A percentile compares a stretch with the other conserved stretches of the same genome.
Evolutionary conservation across 2,113 vertebrate species (phyloP).

Genomic region (Dryoscopus gambensis): DNA sequence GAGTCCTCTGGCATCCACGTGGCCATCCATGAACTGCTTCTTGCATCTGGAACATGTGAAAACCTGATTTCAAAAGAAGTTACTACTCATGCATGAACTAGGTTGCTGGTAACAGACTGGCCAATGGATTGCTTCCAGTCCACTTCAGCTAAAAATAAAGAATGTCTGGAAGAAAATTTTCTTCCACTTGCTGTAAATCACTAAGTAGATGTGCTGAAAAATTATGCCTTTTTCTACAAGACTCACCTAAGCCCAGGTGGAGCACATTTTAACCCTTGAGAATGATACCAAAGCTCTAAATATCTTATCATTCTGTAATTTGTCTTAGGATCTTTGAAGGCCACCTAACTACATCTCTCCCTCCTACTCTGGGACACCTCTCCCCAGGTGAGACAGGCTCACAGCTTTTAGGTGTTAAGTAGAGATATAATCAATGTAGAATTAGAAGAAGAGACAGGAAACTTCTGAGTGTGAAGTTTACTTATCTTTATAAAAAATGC

Average conservation of each 20-base stretch:
- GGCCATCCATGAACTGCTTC: not conserved
- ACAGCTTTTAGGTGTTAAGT: not conserved
- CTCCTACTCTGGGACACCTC: not conserved
- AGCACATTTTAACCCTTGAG: not conserved
- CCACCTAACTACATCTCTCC: not conserved
- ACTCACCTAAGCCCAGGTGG: not conserved
- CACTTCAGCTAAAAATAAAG: not conserved
- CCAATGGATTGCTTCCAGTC: not conserved
- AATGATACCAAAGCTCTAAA: not conserved
- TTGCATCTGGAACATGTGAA: not conserved
- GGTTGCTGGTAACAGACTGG: not conserved
- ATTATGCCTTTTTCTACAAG: not conserved
- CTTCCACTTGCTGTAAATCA: not conserved
- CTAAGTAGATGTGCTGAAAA: not conserved
- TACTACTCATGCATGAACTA: not conserved
- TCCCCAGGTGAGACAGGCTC: not conserved
- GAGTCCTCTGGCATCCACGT: not conserved
- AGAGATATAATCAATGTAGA: not conserved
- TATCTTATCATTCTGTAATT: not conserved
- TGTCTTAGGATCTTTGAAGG: not conserved
- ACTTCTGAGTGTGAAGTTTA: slow-evolving; percentile 8
- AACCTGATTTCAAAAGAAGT: not conserved
- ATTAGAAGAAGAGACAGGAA: not conserved
- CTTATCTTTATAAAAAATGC: slow-evolving; percentile 26
- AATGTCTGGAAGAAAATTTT: not conserved